phyloP scores from a whole-genome alignment of 2,113 vertebrate species.

The Castor canadensis region DNA sequence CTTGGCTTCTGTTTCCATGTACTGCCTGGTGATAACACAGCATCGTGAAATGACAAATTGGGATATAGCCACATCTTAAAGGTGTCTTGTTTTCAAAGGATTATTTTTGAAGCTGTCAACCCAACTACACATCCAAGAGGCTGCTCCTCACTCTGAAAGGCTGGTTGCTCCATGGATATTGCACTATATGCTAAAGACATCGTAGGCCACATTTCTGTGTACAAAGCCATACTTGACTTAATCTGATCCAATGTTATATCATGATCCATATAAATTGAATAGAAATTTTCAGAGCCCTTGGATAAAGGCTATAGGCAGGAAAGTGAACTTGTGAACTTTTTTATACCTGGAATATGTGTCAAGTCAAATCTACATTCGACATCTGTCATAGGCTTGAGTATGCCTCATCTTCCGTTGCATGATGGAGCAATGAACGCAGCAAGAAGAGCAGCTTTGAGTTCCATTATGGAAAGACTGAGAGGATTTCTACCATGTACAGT shows the following conservation, averaged over 20 bases:
- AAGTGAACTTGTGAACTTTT: too few relatives aligned
- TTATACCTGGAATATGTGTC: background rate
- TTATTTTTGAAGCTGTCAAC: background rate
- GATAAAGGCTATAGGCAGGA: background rate
- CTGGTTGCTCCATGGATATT: background rate
- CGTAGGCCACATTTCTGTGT: background rate
- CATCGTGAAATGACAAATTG: accelerated
- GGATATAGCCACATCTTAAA: background rate
- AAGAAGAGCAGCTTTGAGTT: background rate
- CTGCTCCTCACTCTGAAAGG: background rate
- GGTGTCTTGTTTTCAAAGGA: background rate
- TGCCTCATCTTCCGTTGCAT: background rate
- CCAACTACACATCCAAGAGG: background rate
- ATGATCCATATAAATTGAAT: background rate
- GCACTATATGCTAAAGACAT: background rate
- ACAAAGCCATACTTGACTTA: background rate
- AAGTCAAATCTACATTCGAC: background rate
- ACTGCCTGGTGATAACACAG: background rate
- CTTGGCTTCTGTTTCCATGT: background rate
- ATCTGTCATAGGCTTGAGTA: background rate
- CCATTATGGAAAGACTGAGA: background rate
- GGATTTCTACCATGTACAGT: background rate
- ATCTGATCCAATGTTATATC: background rate
- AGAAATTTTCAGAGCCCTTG: background rate
- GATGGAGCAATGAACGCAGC: background rate